A percentile compares a stretch with the other conserved stretches of the same genome.
Evolutionary conservation across 2,113 vertebrate genomes (phyloP).

Genomic region (Pampusana beccarii): DNA sequence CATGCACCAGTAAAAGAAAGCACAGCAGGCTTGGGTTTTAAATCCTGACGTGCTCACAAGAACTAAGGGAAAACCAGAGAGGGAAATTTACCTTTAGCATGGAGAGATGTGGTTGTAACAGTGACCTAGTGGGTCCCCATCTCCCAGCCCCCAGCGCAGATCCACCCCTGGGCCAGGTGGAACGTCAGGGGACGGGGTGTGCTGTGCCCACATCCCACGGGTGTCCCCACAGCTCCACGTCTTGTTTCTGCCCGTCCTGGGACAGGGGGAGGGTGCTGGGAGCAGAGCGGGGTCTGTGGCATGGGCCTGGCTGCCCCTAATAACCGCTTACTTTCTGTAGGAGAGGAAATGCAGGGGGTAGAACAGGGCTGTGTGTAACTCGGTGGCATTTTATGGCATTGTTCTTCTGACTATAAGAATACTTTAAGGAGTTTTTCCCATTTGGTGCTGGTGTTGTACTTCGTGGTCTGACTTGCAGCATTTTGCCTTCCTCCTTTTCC

Average conservation of each 20-base stretch:
- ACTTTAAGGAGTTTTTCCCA: not conserved
- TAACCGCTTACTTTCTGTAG: not conserved
- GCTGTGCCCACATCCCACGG: not conserved
- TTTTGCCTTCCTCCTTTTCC: not conserved
- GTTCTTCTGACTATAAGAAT: not conserved
- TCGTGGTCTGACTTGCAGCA: not conserved
- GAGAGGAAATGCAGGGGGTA: not conserved
- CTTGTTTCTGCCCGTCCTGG: not conserved
- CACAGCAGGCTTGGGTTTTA: not conserved
- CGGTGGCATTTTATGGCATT: rapidly evolving
- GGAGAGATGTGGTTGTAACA: not conserved
- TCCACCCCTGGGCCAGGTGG: not conserved
- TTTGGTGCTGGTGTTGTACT: not conserved
- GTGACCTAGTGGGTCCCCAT: not conserved
- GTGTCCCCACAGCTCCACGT: not conserved
- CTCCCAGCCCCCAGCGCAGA: not conserved
- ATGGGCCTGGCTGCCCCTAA: not conserved
- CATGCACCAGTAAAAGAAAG: not conserved
- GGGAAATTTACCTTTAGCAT: not conserved
- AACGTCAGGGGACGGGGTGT: rapidly evolving
- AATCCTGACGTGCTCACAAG: not conserved
- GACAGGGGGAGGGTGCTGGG: not conserved
- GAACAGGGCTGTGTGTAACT: not conserved
- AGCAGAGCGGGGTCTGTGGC: rapidly evolving
- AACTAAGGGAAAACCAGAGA: not conserved